Conservation (phyloP, 1,140 invertebrate genomes). For the Zaprionus kolodkinae region DNA sequence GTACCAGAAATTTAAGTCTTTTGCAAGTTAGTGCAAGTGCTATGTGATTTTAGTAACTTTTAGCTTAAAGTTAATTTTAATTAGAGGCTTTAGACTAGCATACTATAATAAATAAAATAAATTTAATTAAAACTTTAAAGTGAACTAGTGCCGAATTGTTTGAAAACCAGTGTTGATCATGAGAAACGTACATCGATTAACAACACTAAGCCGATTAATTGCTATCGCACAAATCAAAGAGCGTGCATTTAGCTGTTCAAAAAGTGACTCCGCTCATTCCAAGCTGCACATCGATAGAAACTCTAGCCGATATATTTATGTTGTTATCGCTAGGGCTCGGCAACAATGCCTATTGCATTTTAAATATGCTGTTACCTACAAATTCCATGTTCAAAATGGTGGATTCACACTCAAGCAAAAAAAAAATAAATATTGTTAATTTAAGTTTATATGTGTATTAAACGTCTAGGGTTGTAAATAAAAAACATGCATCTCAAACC, state of each 20-base stretch:
- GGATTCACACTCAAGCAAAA: background rate
- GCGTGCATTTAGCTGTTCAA: too few relatives aligned
- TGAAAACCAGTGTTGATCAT: constrained; percentile 42
- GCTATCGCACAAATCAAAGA: constrained; percentile 1
- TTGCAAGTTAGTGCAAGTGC: constrained; percentile 33
- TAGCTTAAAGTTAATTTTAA: constrained; percentile 1
- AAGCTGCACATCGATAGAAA: background rate
- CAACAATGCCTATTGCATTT: too few relatives aligned
- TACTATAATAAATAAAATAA: background rate
- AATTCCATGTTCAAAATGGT: background rate
- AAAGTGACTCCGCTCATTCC: background rate
- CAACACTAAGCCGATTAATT: background rate
- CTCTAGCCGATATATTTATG: background rate
- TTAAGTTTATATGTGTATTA: too few relatives aligned
- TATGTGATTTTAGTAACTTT: constrained; percentile 11
- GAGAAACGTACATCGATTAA: background rate
- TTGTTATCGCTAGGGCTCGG: background rate
- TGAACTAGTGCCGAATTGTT: too few relatives aligned
- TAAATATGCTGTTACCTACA: background rate
- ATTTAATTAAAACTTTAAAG: background rate
- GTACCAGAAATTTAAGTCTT: constrained; percentile 53
- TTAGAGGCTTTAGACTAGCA: background rate
- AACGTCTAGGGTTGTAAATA: background rate
- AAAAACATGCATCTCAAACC: background rate
- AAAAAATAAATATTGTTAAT: too few relatives aligned